Base-by-base conservation (phyloP, 2,797 vertebrate species). In the Malurus leucopterus region DNA sequence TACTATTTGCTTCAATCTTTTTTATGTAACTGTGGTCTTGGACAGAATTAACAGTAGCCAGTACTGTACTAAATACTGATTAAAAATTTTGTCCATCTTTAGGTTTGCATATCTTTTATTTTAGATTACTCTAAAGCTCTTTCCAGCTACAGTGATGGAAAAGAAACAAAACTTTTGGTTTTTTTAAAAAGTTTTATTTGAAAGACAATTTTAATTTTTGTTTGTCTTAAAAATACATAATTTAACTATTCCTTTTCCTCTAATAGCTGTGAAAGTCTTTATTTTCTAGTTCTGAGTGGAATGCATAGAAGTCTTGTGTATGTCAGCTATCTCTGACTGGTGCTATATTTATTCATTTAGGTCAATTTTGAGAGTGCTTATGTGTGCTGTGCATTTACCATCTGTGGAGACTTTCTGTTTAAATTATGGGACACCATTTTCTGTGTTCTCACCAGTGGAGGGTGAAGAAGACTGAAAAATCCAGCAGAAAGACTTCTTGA, bases 321-420 rank as follows among this genome's bases (percentile, higher is more conserved):
- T 70, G 36, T 70, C 7, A 40, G 15, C n/a, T 84, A 2, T 44
- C 79, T 92, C 62, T 84, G 41, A 18, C 36, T 81, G 44, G 32
- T 74, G 41, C 73, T 81, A 40, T 87, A 78, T 91, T 93, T 85
- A 87, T 85, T 91, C 38, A 84, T 92, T 86, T 70, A 86, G 75
- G 50, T 84, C 73, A 86, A 2, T 86, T 91, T 67, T 86, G 86
- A 88, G 49, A 79, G 46, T 79, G 71, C 44, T 79, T 82, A 34
- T 90, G 68, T 84, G 46, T 93, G 34, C 84, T 22, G 6, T 86
- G 53, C 74, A 29, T 76, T 64, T 61, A 53, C 50, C 78, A 90
- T 88, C 75, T 90, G 57, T 73, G 57, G 43, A 72, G 68, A 38
- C 41, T 46, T 68, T 67, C 59, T 54, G 68, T 75, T 26, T 7